phyloP scores from a whole-genome alignment of 2,888 invertebrate genomes.

The Phyllotreta cruciferae region DNA sequence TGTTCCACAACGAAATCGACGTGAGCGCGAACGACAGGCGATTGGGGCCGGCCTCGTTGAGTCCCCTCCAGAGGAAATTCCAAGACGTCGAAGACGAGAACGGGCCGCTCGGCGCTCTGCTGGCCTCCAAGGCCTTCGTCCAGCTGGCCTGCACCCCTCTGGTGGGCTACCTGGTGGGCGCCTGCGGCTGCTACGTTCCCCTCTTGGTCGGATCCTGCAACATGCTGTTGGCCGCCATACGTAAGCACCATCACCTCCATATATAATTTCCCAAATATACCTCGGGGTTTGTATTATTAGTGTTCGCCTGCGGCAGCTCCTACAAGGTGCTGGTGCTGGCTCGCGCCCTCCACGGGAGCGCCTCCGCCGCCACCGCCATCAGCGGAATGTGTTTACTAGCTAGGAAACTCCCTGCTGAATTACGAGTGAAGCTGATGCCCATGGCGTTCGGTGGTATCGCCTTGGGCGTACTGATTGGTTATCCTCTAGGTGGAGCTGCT shows the following conservation, averaged over 20 bases:
- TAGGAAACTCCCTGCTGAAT: conserved; percentile 63
- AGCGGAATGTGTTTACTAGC: conserved; percentile 85
- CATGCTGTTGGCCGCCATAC: conserved; percentile 70
- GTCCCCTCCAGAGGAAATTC: conserved; percentile 58
- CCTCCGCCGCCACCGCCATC: conserved; percentile 80
- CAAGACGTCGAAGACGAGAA: conserved; percentile 66
- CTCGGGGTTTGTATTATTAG: too few relatives aligned
- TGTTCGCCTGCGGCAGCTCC: conserved; percentile 77
- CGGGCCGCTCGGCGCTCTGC: conserved; percentile 70
- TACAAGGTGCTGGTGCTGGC: conserved; percentile 75
- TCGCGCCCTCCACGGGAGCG: conserved; percentile 79
- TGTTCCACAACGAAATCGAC: conserved; percentile 66
- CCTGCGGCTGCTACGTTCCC: conserved; percentile 72
- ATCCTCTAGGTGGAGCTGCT: conserved; percentile 80
- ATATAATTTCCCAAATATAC: too few relatives aligned
- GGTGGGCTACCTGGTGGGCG: conserved; percentile 72
- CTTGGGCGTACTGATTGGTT: conserved; percentile 80
- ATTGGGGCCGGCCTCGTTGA: conserved; percentile 52
- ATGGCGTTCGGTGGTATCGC: conserved; percentile 82
- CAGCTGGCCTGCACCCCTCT: conserved; percentile 80
- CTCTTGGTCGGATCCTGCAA: conserved; percentile 73
- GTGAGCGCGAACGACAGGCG: conserved; percentile 30
- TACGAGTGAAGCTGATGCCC: conserved; percentile 77
- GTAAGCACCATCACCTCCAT: conserved; percentile 63
- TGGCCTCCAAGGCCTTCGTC: conserved; percentile 81